Evolutionary conservation across 1,140 invertebrate genomes (phyloP).

Genomic region (Drosophila malerkotliana): DNA sequence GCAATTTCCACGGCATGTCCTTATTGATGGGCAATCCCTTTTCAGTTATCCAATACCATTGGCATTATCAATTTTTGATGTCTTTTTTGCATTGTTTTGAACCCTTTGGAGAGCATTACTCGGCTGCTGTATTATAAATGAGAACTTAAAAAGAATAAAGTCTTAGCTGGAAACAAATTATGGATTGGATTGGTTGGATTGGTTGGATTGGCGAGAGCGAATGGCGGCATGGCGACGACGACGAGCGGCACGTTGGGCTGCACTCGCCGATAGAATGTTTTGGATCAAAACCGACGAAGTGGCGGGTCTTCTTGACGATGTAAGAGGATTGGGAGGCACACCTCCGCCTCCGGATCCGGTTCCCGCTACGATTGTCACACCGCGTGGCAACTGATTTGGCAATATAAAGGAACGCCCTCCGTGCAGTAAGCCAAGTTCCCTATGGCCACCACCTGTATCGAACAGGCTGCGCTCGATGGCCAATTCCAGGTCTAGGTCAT

Average conservation of each 20-base stretch:
- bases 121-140: slow-evolving; percentile 27
- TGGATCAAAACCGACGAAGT: neutral
- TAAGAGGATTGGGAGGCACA: neutral
- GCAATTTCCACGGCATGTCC: slow-evolving; percentile 60
- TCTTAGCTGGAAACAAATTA: no score
- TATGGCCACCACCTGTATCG: neutral
- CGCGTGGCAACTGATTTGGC: neutral
- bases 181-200: no score
- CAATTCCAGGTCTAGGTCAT: slow-evolving; percentile 26
- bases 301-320: neutral
- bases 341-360: neutral
- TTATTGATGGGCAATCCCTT: slow-evolving; percentile 73
- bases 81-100: slow-evolving; percentile 12
- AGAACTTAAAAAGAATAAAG: neutral
- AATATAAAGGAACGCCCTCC: neutral
- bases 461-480: slow-evolving; percentile 46
- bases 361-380: neutral
- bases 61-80: slow-evolving; percentile 75
- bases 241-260: neutral
- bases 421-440: no score
- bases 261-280: neutral
- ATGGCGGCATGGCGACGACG: neutral
- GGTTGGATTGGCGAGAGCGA: neutral
- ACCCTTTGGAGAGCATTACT: slow-evolving; percentile 40
- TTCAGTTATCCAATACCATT: slow-evolving; percentile 46